These are phyloP conservation scores for Brachyptera risi DNA, from an alignment of 2,888 invertebrate genomes.

Conservation along the genomic window DNA sequence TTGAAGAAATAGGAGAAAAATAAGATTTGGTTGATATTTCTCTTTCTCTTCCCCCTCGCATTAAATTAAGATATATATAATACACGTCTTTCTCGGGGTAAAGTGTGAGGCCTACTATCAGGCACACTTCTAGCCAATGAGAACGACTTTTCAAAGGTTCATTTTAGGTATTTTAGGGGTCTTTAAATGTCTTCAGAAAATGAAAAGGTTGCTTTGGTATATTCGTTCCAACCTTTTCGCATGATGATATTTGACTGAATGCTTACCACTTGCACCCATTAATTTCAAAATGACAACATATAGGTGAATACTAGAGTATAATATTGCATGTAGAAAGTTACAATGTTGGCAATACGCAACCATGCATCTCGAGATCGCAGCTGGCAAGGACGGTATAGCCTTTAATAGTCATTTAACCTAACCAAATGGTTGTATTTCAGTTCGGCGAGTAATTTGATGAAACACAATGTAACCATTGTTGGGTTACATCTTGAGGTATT, in stretches of 20 bases:
- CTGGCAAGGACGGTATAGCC: not conserved
- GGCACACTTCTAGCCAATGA: slow-evolving; percentile 6
- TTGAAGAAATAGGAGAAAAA: slow-evolving; percentile 13
- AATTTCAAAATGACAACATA: not conserved
- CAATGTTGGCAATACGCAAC: no score
- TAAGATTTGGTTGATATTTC: slow-evolving; percentile 5
- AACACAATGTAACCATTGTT: not conserved
- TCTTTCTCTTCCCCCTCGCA: not conserved
- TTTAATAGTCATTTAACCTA: not conserved
- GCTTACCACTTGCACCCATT: not conserved
- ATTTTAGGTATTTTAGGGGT: not conserved
- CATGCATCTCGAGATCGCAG: no score
- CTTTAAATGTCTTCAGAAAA: slow-evolving; percentile 17
- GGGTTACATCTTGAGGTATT: no score
- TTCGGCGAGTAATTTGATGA: not conserved
- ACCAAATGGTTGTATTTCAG: slow-evolving; percentile 6
- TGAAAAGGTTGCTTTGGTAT: slow-evolving; percentile 2
- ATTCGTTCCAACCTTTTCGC: not conserved
- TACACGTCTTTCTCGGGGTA: not conserved
- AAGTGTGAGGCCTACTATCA: not conserved
- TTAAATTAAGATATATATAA: not conserved
- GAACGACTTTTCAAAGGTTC: not conserved
- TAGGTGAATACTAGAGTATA: not conserved
- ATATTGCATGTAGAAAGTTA: not conserved
- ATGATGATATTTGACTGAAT: not conserved